phyloP scores from a whole-genome alignment of 2,113 vertebrate genomes.

The Dendrocopos noguchii region DNA sequence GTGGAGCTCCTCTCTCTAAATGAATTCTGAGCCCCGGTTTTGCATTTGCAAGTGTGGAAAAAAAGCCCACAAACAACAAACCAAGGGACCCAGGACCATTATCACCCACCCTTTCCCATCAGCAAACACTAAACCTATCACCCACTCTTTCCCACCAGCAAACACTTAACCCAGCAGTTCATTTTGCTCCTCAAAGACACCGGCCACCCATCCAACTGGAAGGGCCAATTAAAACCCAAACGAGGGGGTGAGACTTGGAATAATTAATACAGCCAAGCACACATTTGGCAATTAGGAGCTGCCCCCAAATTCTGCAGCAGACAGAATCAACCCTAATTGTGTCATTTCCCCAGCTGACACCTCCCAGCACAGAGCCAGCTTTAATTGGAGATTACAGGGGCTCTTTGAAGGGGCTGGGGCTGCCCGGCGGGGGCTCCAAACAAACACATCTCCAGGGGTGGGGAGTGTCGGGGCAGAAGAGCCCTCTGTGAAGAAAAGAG shows the following conservation, averaged over 20 bases:
- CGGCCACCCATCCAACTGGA: constrained; percentile 54
- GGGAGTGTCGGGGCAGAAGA: constrained; percentile 54
- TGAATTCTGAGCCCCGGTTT: background rate
- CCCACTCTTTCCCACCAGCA: constrained; percentile 33
- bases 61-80: background rate
- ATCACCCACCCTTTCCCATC: constrained; percentile 27
- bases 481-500: constrained; percentile 40
- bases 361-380: constrained; percentile 62
- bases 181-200: constrained; percentile 36
- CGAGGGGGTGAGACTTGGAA: constrained; percentile 28
- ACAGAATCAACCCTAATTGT: constrained; percentile 68
- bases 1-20: background rate
- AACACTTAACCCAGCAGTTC: background rate
- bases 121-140: constrained; percentile 27
- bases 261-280: constrained; percentile 52
- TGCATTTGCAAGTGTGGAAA: constrained; percentile 2
- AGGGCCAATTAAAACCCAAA: constrained; percentile 62
- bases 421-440: constrained; percentile 38
- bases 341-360: constrained; percentile 69
- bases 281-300: constrained; percentile 69
- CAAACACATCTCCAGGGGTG: constrained; percentile 60
- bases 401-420: constrained; percentile 67
- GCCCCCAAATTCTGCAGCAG: constrained; percentile 62
- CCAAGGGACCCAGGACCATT: background rate
- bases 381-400: constrained; percentile 72